phyloP scores from a whole-genome alignment of 1,140 invertebrate species.

The Platorchestia sp. region DNA sequence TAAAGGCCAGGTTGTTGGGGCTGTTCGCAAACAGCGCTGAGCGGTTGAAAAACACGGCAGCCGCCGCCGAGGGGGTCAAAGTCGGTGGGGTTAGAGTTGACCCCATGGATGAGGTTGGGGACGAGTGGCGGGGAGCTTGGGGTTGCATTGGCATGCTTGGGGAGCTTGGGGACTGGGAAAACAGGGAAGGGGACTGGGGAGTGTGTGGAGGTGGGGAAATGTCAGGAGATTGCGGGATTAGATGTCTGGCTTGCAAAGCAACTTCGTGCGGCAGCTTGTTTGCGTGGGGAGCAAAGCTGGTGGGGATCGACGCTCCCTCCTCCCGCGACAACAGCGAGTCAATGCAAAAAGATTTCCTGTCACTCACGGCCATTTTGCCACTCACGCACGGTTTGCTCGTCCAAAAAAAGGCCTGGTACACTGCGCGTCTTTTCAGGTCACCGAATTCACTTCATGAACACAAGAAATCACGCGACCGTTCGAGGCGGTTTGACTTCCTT shows the following conservation, averaged over 20 bases:
- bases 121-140: constrained; percentile 53
- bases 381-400: no score
- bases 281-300: background rate
- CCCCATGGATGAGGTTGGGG: constrained; percentile 58
- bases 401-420: no score
- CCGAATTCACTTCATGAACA: no score
- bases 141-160: constrained; percentile 16
- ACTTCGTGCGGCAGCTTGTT: constrained; percentile 14
- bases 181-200: constrained; percentile 57
- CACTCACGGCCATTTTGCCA: constrained; percentile 60
- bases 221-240: constrained; percentile 60
- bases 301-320: background rate
- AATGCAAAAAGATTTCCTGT: constrained; percentile 67
- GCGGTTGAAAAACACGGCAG: constrained; percentile 59
- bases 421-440: no score
- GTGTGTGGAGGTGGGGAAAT: constrained; percentile 49
- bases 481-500: background rate
- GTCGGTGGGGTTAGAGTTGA: constrained; percentile 58
- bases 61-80: constrained; percentile 40
- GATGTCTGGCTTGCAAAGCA: constrained; percentile 20
- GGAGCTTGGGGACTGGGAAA: constrained; percentile 57
- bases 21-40: constrained; percentile 59
- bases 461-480: background rate
- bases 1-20: constrained; percentile 56
- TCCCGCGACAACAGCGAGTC: constrained; percentile 66